Conservation (phyloP, 2,888 invertebrate genomes). For the Drosophila prostipennis region DNA sequence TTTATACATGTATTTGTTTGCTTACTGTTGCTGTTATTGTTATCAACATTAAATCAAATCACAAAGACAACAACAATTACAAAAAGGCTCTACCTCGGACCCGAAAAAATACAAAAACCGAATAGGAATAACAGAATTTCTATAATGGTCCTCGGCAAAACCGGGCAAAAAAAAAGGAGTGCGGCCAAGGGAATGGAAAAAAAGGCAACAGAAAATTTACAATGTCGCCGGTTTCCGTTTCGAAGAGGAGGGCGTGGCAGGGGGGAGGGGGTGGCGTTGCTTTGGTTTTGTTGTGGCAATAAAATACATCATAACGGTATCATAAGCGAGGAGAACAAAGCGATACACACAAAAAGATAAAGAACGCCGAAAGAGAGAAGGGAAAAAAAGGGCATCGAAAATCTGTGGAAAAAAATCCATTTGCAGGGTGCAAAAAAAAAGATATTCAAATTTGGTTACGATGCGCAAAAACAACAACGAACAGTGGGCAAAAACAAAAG, state of each 20-base stretch:
- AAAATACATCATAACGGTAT: constrained; percentile 81
- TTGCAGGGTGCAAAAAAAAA: constrained; percentile 60
- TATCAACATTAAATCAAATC: constrained; percentile 80
- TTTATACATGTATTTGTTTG: constrained; percentile 37
- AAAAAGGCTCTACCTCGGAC: constrained; percentile 59
- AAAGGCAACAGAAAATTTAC: constrained; percentile 69
- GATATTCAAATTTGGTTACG: constrained; percentile 80
- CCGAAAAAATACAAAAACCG: constrained; percentile 36
- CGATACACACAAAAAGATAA: constrained; percentile 61
- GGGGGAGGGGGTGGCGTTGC: constrained; percentile 25
- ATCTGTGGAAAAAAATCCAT: constrained; percentile 79
- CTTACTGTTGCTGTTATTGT: constrained; percentile 71
- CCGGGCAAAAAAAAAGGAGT: constrained; percentile 10
- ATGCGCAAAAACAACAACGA: constrained; percentile 70
- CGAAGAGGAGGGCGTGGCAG: constrained; percentile 1
- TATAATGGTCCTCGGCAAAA: constrained; percentile 37
- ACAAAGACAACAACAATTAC: constrained; percentile 76
- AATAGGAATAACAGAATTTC: constrained; percentile 54
- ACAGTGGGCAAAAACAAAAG: constrained; percentile 66
- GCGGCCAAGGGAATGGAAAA: constrained; percentile 21
- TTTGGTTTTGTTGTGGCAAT: constrained; percentile 77
- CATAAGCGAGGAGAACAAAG: constrained; percentile 80
- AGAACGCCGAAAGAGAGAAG: constrained; percentile 15
- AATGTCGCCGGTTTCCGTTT: constrained; percentile 80
- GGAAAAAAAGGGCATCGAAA: constrained; percentile 70